A percentile compares a stretch with the other conserved stretches of the same genome.
Conservation (phyloP, 2,888 invertebrate genomes). For the Drosophila sordidula region DNA sequence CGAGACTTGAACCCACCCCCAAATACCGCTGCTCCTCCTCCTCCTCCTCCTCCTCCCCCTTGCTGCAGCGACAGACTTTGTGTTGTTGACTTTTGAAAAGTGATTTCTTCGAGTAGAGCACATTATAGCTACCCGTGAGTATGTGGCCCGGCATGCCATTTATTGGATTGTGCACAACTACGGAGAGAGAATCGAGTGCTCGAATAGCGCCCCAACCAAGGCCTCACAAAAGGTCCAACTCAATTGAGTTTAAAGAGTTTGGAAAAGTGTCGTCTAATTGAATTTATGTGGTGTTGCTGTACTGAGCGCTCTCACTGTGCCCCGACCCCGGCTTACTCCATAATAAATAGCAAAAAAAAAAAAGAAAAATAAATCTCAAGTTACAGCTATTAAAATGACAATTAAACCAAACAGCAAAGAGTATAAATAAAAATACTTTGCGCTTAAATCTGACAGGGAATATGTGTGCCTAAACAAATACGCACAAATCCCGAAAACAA, state of each 20-base stretch:
- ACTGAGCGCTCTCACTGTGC: constrained; percentile 9
- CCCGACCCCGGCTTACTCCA: constrained; percentile 3
- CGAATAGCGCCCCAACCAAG: constrained; percentile 9
- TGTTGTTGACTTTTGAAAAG: constrained; percentile 79
- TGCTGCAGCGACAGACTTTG: constrained; percentile 51
- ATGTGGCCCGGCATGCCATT: constrained; percentile 62
- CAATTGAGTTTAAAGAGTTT: constrained; percentile 54
- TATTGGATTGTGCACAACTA: constrained; percentile 69
- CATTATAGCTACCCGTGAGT: constrained; percentile 70
- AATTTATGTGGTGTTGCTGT: constrained; percentile 28
- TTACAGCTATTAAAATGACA: constrained; percentile 66
- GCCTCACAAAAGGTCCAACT: constrained; percentile 32
- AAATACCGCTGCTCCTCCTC: neutral
- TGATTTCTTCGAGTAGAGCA: constrained; percentile 78
- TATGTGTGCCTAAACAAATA: constrained; percentile 76
- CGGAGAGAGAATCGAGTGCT: constrained; percentile 9
- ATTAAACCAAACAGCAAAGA: constrained; percentile 54
- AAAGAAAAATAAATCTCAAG: constrained; percentile 37
- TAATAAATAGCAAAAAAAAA: constrained; percentile 14
- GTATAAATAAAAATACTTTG: constrained; percentile 21
- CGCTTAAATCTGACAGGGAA: constrained; percentile 46
- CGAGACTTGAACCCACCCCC: constrained; percentile 36
- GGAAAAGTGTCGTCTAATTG: constrained; percentile 51
- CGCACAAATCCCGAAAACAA: constrained; percentile 55
- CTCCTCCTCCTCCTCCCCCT: neutral